phyloP scores from a whole-genome alignment of 2,797 vertebrate species.

The Rhynchonycteris naso region DNA sequence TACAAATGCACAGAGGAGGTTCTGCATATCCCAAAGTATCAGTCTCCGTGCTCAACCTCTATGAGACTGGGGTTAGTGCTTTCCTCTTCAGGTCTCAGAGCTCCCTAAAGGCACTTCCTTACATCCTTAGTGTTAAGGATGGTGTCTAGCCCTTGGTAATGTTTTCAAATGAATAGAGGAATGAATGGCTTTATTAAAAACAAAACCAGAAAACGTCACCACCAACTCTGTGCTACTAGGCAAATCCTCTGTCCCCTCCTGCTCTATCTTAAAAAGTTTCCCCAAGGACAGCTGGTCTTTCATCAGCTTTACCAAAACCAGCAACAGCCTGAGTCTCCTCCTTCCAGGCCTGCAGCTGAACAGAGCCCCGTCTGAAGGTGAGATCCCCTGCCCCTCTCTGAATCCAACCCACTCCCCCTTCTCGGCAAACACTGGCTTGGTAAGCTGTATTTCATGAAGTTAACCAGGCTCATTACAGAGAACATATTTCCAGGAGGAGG shows the following conservation, averaged over 20 bases:
- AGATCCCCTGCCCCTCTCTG: background rate
- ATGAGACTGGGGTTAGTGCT: background rate
- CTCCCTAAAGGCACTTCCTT: background rate
- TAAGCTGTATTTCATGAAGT: slow-evolving; percentile 72
- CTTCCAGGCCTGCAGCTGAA: background rate
- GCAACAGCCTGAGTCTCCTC: background rate
- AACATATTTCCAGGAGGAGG: slow-evolving; percentile 68
- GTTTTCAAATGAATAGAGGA: background rate
- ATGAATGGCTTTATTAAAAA: background rate
- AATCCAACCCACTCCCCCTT: background rate
- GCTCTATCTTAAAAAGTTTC: background rate
- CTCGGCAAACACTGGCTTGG: slow-evolving; percentile 7
- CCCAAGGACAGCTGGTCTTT: background rate
- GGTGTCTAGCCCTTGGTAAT: background rate
- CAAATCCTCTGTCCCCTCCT: background rate
- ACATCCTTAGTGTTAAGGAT: background rate
- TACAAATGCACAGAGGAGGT: background rate
- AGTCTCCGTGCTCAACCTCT: background rate
- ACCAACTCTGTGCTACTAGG: background rate
- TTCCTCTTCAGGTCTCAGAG: background rate
- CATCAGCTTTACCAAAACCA: background rate
- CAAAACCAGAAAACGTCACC: background rate
- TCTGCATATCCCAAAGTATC: background rate
- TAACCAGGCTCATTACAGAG: slow-evolving; percentile 65
- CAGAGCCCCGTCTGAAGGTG: background rate